Evolutionary conservation across 2,888 invertebrate species (phyloP), one percentile per base, ranked within the genome.

Genomic region (Neoscelio sp.): DNA sequence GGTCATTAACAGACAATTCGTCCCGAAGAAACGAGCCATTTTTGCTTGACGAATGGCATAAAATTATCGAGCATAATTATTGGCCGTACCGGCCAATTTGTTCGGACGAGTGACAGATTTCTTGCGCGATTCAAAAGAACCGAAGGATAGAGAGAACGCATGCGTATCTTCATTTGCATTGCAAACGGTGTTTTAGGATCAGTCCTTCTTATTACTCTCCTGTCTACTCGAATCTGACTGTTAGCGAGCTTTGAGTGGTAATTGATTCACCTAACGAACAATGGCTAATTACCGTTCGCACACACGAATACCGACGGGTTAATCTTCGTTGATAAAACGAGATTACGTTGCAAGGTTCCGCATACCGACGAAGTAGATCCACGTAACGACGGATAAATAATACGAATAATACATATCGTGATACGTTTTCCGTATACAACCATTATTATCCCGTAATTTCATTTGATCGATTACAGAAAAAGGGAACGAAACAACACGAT

Each of bases 251-350:
- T 70, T 64, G 70, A 70, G 68, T 62, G 33, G 70, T 77, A 77
- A 77, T 77, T 77, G 70, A 70, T 77, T 56, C 70, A 64, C 64
- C 68, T 77, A 64, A 77, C 77, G 70, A 77, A 77, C 77, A 77
- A 71, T 77, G 50, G 44, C 64, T 77, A 77, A 77, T 77, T 77
- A 77, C 65, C 65, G 50, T 52, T 77, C 62, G 77, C 77, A 77
- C 77, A 77, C 70, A 65, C 52, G 77, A 77, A 77, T 77, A 60
- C 70, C 42, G 50, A 65, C 58, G 70, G 56, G 68, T 60, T 65
- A 70, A 77, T 70, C 33, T 65, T 77, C 70, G 64, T 70, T 64
- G 76, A 64, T 58, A 64, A 64, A 50, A 70, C 38, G 48, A 12
- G 18, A 64, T 70, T 64, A 44, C 20, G n/a, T 5, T 8, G 20